Conservation (phyloP, 2,888 invertebrate genomes). For the Archips xylosteana region DNA sequence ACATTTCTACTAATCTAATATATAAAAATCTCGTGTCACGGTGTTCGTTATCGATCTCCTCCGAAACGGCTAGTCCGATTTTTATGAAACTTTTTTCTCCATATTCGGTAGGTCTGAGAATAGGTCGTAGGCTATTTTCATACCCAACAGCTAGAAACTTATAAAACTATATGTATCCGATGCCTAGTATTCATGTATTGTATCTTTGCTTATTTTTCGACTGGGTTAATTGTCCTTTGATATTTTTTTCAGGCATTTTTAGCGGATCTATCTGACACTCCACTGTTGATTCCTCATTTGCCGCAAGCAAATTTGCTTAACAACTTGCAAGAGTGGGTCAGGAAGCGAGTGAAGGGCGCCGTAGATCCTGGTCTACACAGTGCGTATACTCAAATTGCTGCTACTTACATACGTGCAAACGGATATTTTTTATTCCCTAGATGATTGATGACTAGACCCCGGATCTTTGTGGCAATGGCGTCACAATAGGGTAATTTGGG, state of each 20-base stretch:
- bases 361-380: conserved; percentile 60
- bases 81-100: too few relatives aligned
- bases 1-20: neutral
- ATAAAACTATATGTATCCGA: neutral
- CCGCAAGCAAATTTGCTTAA: conserved; percentile 69
- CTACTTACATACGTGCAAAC: neutral
- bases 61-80: too few relatives aligned
- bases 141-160: neutral
- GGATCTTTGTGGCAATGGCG: too few relatives aligned
- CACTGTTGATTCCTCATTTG: conserved; percentile 74
- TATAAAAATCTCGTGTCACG: too few relatives aligned
- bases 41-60: too few relatives aligned
- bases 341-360: conserved; percentile 67
- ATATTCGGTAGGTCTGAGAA: too few relatives aligned
- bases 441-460: too few relatives aligned
- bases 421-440: neutral
- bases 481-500: too few relatives aligned
- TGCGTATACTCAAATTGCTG: conserved; percentile 49
- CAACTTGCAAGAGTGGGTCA: conserved; percentile 72
- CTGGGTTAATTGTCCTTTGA: too few relatives aligned
- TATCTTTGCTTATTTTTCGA: too few relatives aligned
- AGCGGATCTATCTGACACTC: conserved; percentile 68
- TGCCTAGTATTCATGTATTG: too few relatives aligned
- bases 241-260: conserved; percentile 64
- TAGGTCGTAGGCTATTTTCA: too few relatives aligned